These are phyloP conservation scores for Halocynthia roretzi DNA, from an alignment of 23 tunicate species.

Conservation along the genomic window DNA sequence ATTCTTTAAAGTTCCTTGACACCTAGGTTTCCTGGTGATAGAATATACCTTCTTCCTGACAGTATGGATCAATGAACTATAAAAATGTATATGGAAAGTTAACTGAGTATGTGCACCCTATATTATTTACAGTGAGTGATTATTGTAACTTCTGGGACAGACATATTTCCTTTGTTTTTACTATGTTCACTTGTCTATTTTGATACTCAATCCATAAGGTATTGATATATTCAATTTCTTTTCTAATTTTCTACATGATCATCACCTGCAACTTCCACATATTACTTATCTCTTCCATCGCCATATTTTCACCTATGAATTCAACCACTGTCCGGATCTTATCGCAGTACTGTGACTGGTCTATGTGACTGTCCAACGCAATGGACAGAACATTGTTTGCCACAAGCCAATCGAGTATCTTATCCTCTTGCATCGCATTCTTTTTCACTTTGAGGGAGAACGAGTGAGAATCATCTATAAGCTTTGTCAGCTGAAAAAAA, in stretches of 20 bases:
- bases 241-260: not conserved
- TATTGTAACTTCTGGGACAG: too few species aligned
- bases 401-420: constrained; percentile 61
- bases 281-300: constrained; percentile 49
- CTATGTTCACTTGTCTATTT: too few species aligned
- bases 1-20: too few species aligned
- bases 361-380: constrained; percentile 81
- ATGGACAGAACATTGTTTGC: constrained; percentile 53
- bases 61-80: too few species aligned
- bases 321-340: constrained; percentile 68
- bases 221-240: not conserved
- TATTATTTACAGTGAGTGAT: too few species aligned
- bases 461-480: constrained; percentile 49
- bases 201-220: not conserved
- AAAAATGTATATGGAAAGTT: too few species aligned
- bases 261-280: constrained; percentile 80
- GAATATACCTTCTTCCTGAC: too few species aligned
- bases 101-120: too few species aligned
- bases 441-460: constrained; percentile 12
- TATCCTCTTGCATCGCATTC: constrained; percentile 38
- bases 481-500: constrained; percentile 46
- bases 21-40: too few species aligned
- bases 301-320: constrained; percentile 70
- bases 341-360: constrained; percentile 91
- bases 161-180: too few species aligned